phyloP scores from a whole-genome alignment of 1,140 invertebrate genomes.

The Nixonia krombeini region DNA sequence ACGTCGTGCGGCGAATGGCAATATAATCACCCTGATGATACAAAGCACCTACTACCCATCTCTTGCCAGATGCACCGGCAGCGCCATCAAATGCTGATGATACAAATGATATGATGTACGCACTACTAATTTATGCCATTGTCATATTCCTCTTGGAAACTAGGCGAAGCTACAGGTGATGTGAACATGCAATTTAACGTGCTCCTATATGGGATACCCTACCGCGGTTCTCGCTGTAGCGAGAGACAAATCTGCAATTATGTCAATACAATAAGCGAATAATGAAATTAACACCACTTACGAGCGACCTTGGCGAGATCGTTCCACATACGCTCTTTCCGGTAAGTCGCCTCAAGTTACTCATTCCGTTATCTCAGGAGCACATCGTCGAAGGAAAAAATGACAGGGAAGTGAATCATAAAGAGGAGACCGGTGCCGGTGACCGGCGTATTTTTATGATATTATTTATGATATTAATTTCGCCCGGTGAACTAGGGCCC shows the following conservation, averaged over 20 bases:
- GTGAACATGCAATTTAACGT: conserved; percentile 19
- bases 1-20: conserved; percentile 62
- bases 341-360: too few relatives aligned
- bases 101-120: conserved; percentile 67
- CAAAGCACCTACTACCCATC: conserved; percentile 64
- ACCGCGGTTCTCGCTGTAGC: too few relatives aligned
- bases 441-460: conserved; percentile 64
- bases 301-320: too few relatives aligned
- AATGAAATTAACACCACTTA: too few relatives aligned
- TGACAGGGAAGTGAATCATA: neutral
- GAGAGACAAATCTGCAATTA: too few relatives aligned
- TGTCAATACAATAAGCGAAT: too few relatives aligned
- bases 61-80: conserved; percentile 54
- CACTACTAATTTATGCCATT: conserved; percentile 65
- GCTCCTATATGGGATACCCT: conserved; percentile 18
- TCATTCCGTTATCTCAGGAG: neutral
- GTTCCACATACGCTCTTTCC: too few relatives aligned
- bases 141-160: conserved; percentile 57
- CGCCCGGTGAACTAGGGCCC: conserved; percentile 56
- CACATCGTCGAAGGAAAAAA: neutral
- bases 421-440: conserved; percentile 26
- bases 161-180: conserved; percentile 63
- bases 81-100: conserved; percentile 66
- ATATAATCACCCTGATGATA: conserved; percentile 69
- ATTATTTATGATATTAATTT: conserved; percentile 74